Evolutionary conservation across 2,888 invertebrate genomes (phyloP), one percentile per base, ranked within the genome.

Genomic region (Acronicta aceris): DNA sequence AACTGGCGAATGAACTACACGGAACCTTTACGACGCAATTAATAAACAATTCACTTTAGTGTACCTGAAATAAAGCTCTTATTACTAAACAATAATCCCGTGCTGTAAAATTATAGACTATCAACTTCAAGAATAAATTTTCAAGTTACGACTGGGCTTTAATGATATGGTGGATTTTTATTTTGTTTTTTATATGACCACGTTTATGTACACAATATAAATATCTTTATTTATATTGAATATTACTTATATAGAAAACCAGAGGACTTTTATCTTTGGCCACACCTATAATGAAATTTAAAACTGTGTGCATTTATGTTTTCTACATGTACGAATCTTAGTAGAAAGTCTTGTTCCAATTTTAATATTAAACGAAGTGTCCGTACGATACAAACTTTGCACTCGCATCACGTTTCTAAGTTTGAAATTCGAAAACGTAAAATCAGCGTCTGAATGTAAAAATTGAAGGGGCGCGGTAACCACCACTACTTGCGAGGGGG

Each of bases 341-440:
- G 51, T 15, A 65, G 65, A 62, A 70, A 55, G 59, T 50, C 71
- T 71, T 47, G 55, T 66, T 71, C 68, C 75, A 83, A 78, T 82
- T 84, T 82, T 85, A 83, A 86, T 85, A 84, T 83, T 77, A 84
- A 82, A 85, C 80, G 81, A 85, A 83, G 83, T 85, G 82, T 82
- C 82, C 84, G 78, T 74, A 72, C 84, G 82, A 85, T 85, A 83
- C 84, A 85, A 84, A 79, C 78, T 87, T 86, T 78, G 81, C 82
- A 84, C 80, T 75, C 88, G 65, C 84, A 86, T 88, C 90, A 92
- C 90, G 91, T 90, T 86, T 80, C 78, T 81, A 82, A 86, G 87
- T 89, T 88, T 87, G 83, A 91, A 88, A 89, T 87, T 89, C 82
- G 80, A 89, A 90, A 91, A 89, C 84, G 89, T 86, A 85, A 89